Evolutionary conservation across 2,888 invertebrate genomes (phyloP).

Genomic region (Apamea anceps): DNA sequence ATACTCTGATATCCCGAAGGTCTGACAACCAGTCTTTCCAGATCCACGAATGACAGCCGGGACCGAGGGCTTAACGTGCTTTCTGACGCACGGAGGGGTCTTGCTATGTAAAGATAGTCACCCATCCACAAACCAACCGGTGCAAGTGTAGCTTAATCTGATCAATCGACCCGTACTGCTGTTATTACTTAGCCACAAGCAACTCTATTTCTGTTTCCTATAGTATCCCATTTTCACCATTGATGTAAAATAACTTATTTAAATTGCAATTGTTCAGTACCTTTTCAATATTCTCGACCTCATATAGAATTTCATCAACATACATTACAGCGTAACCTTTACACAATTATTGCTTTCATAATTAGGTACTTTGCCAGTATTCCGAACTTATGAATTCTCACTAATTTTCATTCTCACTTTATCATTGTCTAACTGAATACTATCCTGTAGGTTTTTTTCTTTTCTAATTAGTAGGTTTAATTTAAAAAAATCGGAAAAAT

Average conservation of each 20-base stretch:
- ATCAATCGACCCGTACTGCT: neutral
- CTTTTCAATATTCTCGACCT: constrained; percentile 4
- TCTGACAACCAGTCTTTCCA: no score
- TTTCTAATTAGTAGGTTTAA: neutral
- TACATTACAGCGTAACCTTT: constrained; percentile 4
- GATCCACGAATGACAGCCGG: neutral
- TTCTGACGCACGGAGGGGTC: neutral
- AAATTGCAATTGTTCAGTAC: neutral
- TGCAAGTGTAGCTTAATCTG: neutral
- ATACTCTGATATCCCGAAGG: neutral
- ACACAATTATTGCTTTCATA: neutral
- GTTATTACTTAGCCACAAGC: neutral
- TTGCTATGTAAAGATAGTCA: neutral
- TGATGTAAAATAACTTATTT: constrained; percentile 1
- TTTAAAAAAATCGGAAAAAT: neutral
- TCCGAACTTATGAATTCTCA: neutral
- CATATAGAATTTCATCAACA: constrained; percentile 2
- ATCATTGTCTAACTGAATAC: neutral
- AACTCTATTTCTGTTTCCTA: neutral
- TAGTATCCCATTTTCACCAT: neutral
- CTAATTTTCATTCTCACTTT: neutral
- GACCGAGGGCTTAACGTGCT: neutral
- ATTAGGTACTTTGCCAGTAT: neutral
- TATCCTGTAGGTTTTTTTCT: neutral
- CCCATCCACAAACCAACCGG: no score